Base-by-base conservation (phyloP, 2,888 invertebrate genomes). In the Acanthoscelides obtectus region DNA sequence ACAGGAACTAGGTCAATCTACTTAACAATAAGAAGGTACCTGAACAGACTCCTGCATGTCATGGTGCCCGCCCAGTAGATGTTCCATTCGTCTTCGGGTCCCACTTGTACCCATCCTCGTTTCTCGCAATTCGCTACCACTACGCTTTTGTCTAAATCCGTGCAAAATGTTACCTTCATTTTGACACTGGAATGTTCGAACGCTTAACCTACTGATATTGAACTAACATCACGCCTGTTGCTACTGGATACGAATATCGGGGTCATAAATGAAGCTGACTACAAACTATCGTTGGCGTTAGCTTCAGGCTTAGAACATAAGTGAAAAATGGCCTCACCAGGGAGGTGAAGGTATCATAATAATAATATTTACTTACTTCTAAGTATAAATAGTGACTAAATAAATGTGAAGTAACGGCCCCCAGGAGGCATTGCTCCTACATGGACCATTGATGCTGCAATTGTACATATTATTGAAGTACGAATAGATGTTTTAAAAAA, bases 41-140 rank as follows among this genome's bases (percentile, higher is more conserved):
- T 45, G 45, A 45, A 97, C 74, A 98, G 91, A 80, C 91, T 94
- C 72, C 97, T 89, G 79, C 96, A 96, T n/a, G 94, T 96, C 81
- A 93, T 92, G 0, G 96, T 95, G 72, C 93, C 94, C 2, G 97
- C 94, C 97, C 97, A 98, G 84, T 98, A 98, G 82, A 97, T 93
- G 84, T 98, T 96, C 97, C 97, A 98, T 79, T 97, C 95, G 81
- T 96, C 97, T 78, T 97, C 96, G 0, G 94, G 92, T 0, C 91
- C 91, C 0, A 95, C 97, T 84, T 94, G 93, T 8, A 88, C 86
- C 97, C 98, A 98, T 17, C 96, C 96, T 70, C 97, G 89, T 80
- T 95, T 94, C 79, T 97, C 95, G 83, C 97, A 97, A 86, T 96
- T 98, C 78, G 93, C 94, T 69, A 95, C 90, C 72, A 98, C 90